Evolutionary conservation across 2,888 invertebrate species (phyloP).

Genomic region (Archips xylosteana): DNA sequence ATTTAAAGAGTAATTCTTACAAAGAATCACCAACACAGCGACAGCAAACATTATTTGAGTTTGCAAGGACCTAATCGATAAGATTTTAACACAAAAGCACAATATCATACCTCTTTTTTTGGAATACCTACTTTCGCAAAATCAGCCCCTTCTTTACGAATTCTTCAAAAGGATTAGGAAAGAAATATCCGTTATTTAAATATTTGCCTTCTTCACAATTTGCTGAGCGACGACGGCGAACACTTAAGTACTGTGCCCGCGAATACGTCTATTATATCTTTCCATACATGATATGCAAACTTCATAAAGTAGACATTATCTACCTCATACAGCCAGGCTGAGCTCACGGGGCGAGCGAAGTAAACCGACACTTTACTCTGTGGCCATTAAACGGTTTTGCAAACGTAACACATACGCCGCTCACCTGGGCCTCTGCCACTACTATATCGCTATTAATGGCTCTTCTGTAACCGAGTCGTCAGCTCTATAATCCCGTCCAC

Average conservation of each 20-base stretch:
- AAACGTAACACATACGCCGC: constrained; percentile 26
- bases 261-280: constrained; percentile 10
- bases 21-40: too few relatives aligned
- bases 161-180: background rate
- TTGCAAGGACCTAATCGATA: background rate
- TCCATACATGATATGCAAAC: constrained; percentile 7
- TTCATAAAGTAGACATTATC: constrained; percentile 33
- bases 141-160: background rate
- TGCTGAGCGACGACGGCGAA: background rate
- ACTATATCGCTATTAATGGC: constrained; percentile 47
- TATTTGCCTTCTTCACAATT: background rate
- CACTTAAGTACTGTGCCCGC: background rate
- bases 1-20: background rate
- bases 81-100: background rate
- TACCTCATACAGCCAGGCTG: constrained; percentile 20
- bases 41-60: background rate
- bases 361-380: constrained; percentile 40
- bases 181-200: constrained; percentile 3
- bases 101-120: background rate
- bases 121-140: background rate
- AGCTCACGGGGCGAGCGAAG: constrained; percentile 12
- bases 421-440: constrained; percentile 30
- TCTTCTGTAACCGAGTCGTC: constrained; percentile 47
- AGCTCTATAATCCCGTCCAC: constrained; percentile 46
- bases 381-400: constrained; percentile 39